Evolutionary conservation across 2,888 invertebrate species (phyloP).

Genomic region (Bhutanitis thaidina): DNA sequence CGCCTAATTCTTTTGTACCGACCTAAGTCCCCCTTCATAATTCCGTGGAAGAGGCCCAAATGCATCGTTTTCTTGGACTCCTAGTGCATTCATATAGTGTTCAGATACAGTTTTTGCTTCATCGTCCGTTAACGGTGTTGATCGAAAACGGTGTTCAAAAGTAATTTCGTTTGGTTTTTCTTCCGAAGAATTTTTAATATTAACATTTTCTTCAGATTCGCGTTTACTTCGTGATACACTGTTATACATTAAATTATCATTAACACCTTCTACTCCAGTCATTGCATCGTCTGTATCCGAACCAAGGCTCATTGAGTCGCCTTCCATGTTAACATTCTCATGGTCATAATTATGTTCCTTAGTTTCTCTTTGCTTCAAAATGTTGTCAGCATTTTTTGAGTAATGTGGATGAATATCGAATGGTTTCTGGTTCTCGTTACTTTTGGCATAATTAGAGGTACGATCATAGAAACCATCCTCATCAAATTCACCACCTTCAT

Average conservation of each 20-base stretch:
- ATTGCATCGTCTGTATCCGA: constrained; percentile 62
- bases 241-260: constrained; percentile 63
- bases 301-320: constrained; percentile 47
- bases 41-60: constrained; percentile 52
- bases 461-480: constrained; percentile 71
- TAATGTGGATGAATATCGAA: neutral
- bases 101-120: constrained; percentile 32
- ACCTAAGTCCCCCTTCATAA: constrained; percentile 51
- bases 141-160: constrained; percentile 25
- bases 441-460: constrained; percentile 32
- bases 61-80: constrained; percentile 55
- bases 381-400: constrained; percentile 12
- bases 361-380: constrained; percentile 24
- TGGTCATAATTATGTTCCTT: constrained; percentile 24
- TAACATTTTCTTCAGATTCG: constrained; percentile 25
- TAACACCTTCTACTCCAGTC: constrained; percentile 59
- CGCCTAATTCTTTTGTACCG: constrained; percentile 65
- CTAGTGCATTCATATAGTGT: constrained; percentile 38
- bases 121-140: constrained; percentile 33
- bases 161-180: constrained; percentile 23
- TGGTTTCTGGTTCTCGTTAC: constrained; percentile 9
- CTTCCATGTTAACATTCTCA: constrained; percentile 32
- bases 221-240: constrained; percentile 47
- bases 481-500: constrained; percentile 73
- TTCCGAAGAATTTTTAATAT: constrained; percentile 16